Evolutionary conservation across 2,797 vertebrate genomes (phyloP).

Genomic region (Hippoglossus hippoglossus): DNA sequence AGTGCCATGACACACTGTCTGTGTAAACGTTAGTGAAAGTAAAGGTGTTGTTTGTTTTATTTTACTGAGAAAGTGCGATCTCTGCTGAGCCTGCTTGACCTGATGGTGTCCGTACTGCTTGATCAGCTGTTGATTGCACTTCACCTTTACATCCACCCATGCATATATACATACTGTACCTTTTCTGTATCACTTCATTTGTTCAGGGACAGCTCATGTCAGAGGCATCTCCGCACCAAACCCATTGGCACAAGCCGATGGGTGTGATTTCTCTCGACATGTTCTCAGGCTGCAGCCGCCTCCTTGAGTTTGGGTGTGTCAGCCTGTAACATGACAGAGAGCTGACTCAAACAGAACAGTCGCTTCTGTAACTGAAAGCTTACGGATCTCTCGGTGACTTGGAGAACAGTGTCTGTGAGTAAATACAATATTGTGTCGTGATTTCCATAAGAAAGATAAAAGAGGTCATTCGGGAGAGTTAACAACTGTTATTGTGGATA

Average conservation of each 20-base stretch:
- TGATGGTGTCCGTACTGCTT: no score
- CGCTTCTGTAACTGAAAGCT: neutral
- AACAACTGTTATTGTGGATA: no score
- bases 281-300: constrained; percentile 3
- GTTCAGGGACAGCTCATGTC: neutral
- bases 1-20: no score
- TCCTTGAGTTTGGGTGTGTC: constrained; percentile 29
- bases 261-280: constrained; percentile 15
- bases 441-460: no score
- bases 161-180: no score
- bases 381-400: neutral
- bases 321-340: neutral
- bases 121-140: no score
- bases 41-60: no score
- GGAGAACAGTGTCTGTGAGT: constrained; percentile 28
- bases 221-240: neutral
- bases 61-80: no score
- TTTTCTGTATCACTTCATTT: neutral
- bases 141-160: neutral
- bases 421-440: constrained; percentile 10
- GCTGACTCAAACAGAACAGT: neutral
- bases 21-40: no score
- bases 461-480: no score
- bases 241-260: constrained; percentile 8
- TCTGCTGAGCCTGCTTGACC: no score